Base-by-base conservation (phyloP, 2,797 vertebrate genomes). In the Fratercula arctica region DNA sequence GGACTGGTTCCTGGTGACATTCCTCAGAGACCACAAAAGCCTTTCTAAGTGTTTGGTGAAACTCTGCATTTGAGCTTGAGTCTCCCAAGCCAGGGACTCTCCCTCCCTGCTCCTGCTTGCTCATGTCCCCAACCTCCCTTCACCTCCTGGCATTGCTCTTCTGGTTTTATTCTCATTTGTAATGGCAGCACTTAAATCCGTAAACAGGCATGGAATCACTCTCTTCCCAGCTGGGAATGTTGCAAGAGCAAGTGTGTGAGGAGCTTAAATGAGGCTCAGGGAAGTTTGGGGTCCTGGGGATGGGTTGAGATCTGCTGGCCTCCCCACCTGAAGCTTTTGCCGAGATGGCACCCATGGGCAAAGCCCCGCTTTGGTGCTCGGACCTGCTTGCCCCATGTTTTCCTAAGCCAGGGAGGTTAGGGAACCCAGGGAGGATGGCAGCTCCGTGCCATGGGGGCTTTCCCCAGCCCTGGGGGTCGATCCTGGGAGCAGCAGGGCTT, bases 391-490 rank as follows among this genome's bases (percentile, higher is more conserved):
- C 31, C 41, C 5, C 3, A 0, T 10, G 16, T 45, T 74, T 74
- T 67, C 46, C 67, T 70, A 31, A 26, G 5, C 8, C 18, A 1
- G 51, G 37, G 43, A 39, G 33, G 21, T 21, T 20, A 3, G n/a
- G 39, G 53, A 75, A n/a, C 43, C 5, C 0, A 0, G 21, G 64
- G 5, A 78, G 11, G 28, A 3, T 11, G 25, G 4, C 31, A 87
- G 28, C 51, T 60, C 56, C 0, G 1, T 69, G 51, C 15, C 69
- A 16, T 0, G 1, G 43, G 54, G 25, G 13, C 26, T 68, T 46
- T 61, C 37, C 35, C 21, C 68, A 5, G 33, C 5, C 2, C 37
- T 1, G 4, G 13, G 26, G 11, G 1, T 61, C 17, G 11, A 1
- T 69, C 46, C 51, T 29, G 14, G 31, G 20, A 79, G 50, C 75